Base-by-base conservation (phyloP, 2,797 vertebrate genomes). In the Lophius americanus region DNA sequence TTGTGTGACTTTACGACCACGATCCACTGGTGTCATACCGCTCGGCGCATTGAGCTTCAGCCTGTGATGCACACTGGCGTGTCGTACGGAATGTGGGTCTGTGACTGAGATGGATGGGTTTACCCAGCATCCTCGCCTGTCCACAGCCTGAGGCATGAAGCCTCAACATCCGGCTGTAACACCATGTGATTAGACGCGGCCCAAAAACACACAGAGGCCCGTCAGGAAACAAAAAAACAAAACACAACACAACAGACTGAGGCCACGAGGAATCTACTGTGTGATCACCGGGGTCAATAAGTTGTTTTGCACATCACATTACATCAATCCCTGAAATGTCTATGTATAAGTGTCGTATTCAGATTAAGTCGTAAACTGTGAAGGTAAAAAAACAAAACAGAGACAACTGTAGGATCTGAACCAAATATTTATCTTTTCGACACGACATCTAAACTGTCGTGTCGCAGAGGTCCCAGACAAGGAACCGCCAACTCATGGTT, bases 151-250 rank as follows among this genome's bases (percentile, higher is more conserved):
- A 52, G 64, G 65, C 38, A 52, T 13, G 38, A 2, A 23, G 62
- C 56, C n/a, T 52, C 53, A 67, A 50, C 65, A 73, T 79, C 61
- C 58, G 38, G 65, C 62, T 69, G 44, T 35, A 47, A 53, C 36
- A 53, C 48, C 53, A 48, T 37, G 46, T 68, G 60, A 73, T 50
- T 46, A 50, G 41, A 60, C 33, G 23, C 36, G 54, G 48, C n/a
- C 14, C 55, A 60, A n/a, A 75, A 62, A 60, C 76, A 72, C 47
- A 72, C 51, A 53, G 23, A 64, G 23, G 42, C 33, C 46, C 67
- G 74, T 71, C 78, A 39, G 78, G 46, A 62, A 77, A 72, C 23
- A 23, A 23, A 23, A 23, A 23, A 23, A 23, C 23, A 23, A 23
- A 23, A 23, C 23, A 23, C 23, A 79, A 60, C 48, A 65, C 5